phyloP scores from a whole-genome alignment of 2,888 invertebrate species.

The Cataglyphis rosenhaueri region DNA sequence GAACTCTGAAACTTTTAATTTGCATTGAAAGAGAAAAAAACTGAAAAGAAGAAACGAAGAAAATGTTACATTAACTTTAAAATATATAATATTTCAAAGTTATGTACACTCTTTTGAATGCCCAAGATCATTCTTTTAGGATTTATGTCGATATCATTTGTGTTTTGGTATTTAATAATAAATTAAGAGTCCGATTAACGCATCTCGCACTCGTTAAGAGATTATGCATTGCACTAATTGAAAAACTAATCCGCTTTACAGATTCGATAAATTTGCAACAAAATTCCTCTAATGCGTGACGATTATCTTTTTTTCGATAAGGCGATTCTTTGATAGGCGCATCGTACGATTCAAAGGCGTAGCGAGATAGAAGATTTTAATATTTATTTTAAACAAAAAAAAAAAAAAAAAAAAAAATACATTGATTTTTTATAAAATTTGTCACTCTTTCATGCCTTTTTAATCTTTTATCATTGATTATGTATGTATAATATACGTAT shows the following conservation, averaged over 20 bases:
- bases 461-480: neutral
- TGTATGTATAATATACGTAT: neutral
- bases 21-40: neutral
- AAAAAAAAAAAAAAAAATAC: too few species aligned
- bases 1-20: neutral
- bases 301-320: constrained; percentile 26
- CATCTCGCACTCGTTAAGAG: neutral
- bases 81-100: neutral
- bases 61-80: neutral
- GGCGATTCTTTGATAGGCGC: neutral
- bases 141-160: neutral
- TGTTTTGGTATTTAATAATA: neutral
- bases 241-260: neutral
- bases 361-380: neutral
- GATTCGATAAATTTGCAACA: neutral
- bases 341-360: neutral
- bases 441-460: neutral
- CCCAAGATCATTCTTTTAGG: neutral
- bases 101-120: neutral
- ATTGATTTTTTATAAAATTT: neutral
- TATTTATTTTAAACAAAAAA: neutral
- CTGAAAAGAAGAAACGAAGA: neutral
- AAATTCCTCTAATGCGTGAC: neutral
- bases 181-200: neutral
- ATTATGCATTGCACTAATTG: neutral